phyloP scores from a whole-genome alignment of 1,140 invertebrate genomes.

The Cotesia chilonis region DNA sequence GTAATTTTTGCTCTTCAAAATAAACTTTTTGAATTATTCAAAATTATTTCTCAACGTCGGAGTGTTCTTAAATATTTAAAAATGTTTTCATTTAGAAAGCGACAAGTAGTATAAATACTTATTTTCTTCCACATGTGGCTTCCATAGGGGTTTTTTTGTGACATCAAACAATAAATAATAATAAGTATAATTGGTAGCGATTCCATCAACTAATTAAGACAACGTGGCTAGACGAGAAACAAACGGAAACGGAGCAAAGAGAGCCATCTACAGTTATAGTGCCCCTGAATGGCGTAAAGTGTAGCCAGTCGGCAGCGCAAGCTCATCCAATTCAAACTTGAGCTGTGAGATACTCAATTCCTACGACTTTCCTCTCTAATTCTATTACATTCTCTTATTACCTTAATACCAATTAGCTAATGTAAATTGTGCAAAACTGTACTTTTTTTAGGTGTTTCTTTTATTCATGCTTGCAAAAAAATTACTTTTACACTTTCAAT shows the following conservation, averaged over 20 bases:
- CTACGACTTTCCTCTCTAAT: conserved; percentile 11
- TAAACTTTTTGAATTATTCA: too few relatives aligned
- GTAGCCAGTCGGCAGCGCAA: conserved; percentile 19
- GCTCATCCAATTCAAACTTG: conserved; percentile 40
- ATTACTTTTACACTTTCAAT: too few relatives aligned
- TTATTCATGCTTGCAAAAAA: too few relatives aligned
- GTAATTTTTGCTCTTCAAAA: too few relatives aligned
- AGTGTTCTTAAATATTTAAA: too few relatives aligned
- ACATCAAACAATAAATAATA: conserved; percentile 24
- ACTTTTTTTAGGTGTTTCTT: neutral
- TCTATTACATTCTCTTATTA: neutral
- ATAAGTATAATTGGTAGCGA: conserved; percentile 34
- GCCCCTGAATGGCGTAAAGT: conserved; percentile 14
- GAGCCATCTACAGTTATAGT: too few relatives aligned
- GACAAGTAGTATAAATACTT: too few relatives aligned
- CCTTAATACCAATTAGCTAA: conserved; percentile 41
- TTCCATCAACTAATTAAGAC: conserved; percentile 40
- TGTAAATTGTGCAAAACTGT: conserved; percentile 27
- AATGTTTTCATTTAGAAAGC: too few relatives aligned
- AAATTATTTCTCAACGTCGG: too few relatives aligned
- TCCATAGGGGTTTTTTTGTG: neutral
- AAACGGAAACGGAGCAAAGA: conserved; percentile 15
- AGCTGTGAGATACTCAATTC: conserved; percentile 26
- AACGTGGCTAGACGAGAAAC: neutral
- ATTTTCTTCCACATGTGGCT: too few relatives aligned